phyloP scores from a whole-genome alignment of 2,797 vertebrate genomes.

The Cheirogaleus major region DNA sequence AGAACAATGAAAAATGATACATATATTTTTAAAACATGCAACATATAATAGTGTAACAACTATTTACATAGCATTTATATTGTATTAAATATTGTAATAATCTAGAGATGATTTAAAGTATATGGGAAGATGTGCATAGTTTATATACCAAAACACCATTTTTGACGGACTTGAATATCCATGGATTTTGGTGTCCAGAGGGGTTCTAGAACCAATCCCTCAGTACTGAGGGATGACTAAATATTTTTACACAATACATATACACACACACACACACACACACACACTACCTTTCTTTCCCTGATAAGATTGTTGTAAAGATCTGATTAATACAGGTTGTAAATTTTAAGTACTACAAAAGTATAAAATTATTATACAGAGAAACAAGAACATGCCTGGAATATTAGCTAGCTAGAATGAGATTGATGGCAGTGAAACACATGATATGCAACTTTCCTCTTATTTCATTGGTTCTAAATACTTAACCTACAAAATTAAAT shows the following conservation, averaged over 20 bases:
- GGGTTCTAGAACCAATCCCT: not conserved
- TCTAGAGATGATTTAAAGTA: not conserved
- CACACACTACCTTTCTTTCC: not conserved
- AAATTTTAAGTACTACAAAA: not conserved
- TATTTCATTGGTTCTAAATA: constrained; percentile 33
- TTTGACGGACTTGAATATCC: not conserved
- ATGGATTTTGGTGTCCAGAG: not conserved
- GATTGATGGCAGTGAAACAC: not conserved
- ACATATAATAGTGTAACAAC: not conserved
- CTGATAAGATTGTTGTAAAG: not conserved
- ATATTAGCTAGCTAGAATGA: not conserved
- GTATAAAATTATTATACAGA: not conserved
- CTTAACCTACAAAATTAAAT: constrained; percentile 44
- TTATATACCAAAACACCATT: not conserved
- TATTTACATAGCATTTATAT: not conserved
- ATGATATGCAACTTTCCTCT: constrained; percentile 6
- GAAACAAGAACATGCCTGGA: not conserved
- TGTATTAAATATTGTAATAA: not conserved
- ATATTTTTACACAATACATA: not conserved
- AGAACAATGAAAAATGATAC: not conserved
- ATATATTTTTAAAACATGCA: not conserved
- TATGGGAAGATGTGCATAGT: not conserved
- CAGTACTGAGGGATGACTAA: not conserved
- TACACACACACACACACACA: not conserved
- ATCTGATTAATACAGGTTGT: not conserved